These are phyloP conservation scores for Hirundo rustica DNA, from an alignment of 2,797 vertebrate genomes.

Conservation along the genomic window DNA sequence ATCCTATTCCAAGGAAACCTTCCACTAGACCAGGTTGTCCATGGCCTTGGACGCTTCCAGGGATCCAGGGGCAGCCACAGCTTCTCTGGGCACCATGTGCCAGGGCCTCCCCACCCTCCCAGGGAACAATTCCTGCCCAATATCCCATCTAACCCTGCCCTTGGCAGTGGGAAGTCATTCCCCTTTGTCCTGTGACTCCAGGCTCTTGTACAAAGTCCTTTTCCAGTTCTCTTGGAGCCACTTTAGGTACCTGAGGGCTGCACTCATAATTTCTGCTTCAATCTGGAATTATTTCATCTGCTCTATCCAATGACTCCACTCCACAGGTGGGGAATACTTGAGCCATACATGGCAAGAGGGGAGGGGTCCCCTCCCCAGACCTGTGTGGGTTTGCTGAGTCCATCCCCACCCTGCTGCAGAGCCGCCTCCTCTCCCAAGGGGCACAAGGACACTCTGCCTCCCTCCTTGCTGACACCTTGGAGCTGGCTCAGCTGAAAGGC, in stretches of 20 bases:
- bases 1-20: background rate
- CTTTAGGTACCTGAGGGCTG: background rate
- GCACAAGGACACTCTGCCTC: background rate
- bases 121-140: background rate
- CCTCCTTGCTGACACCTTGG: background rate
- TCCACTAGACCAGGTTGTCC: background rate
- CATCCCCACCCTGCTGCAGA: background rate
- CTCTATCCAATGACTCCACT: background rate
- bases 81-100: background rate
- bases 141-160: fast-evolving
- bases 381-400: background rate
- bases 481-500: background rate
- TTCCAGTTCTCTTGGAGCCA: background rate
- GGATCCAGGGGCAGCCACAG: background rate
- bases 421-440: background rate
- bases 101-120: fast-evolving
- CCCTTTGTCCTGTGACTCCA: background rate
- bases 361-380: background rate
- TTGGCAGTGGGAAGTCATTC: background rate
- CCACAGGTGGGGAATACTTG: background rate
- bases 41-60: background rate
- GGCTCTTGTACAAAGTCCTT: background rate
- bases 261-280: background rate
- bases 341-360: background rate
- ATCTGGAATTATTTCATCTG: background rate